A percentile compares a stretch with the other conserved stretches of the same genome.
Conservation (phyloP, 2,113 vertebrate species). For the Paradoxurus hermaphroditus region DNA sequence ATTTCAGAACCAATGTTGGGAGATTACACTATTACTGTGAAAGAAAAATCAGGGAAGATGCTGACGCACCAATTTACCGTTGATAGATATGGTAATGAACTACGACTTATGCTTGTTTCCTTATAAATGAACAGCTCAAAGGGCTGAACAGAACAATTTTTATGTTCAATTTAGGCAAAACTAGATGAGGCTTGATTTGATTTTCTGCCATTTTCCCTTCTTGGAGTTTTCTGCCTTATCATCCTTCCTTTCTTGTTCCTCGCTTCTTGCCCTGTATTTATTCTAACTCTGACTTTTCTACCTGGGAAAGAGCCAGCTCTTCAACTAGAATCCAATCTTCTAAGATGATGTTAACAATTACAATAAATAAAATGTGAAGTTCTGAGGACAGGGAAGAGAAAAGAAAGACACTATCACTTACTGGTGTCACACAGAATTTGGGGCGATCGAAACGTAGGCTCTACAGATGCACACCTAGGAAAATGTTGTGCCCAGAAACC, state of each 20-base stretch:
- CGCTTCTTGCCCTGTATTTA: not conserved
- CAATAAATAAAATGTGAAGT: not conserved
- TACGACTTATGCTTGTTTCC: not conserved
- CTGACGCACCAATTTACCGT: constrained; percentile 73
- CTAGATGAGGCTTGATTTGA: not conserved
- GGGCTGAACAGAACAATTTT: not conserved
- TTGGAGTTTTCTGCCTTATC: not conserved
- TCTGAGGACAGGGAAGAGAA: not conserved
- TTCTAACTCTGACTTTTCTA: not conserved
- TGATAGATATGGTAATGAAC: constrained; percentile 78
- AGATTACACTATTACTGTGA: constrained; percentile 72
- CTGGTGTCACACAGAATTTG: not conserved
- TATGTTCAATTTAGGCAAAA: not conserved
- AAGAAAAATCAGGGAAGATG: constrained; percentile 41
- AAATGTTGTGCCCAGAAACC: not conserved
- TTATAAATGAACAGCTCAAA: not conserved
- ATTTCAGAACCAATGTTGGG: constrained; percentile 76
- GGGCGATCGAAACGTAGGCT: not conserved
- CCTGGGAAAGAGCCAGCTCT: not conserved
- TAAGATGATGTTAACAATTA: not conserved
- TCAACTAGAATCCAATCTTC: not conserved
- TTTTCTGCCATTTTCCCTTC: not conserved
- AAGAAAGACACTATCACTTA: not conserved
- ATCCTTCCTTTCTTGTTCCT: not conserved
- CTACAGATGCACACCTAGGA: not conserved